phyloP scores from a whole-genome alignment of 2,888 invertebrate genomes.

The Drosophila phalerata region DNA sequence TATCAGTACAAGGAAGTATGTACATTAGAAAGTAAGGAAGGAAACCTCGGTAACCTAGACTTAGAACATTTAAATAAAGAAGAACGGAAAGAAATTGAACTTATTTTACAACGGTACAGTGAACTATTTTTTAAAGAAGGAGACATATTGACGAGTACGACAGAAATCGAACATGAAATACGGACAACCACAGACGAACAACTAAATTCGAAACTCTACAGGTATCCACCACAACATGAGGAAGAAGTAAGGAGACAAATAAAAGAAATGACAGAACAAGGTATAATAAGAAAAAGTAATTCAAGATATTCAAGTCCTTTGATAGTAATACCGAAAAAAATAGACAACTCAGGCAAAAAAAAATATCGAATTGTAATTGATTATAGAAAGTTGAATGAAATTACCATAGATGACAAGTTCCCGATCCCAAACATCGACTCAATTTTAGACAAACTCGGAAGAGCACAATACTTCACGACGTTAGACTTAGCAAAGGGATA shows the following conservation, averaged over 20 bases:
- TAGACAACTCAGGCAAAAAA: slow-evolving; percentile 4
- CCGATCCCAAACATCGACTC: slow-evolving; percentile 41
- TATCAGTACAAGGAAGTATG: not conserved
- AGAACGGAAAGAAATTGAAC: slow-evolving; percentile 11
- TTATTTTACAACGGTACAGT: not conserved
- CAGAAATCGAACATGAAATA: slow-evolving; percentile 4
- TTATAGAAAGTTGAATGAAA: not conserved
- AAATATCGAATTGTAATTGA: no score
- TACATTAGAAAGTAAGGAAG: not conserved
- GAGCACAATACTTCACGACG: slow-evolving; percentile 39
- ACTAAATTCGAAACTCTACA: no score
- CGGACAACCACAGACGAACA: not conserved
- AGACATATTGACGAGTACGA: slow-evolving; percentile 2
- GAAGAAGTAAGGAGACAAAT: no score
- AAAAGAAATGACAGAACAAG: no score
- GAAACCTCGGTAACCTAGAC: not conserved
- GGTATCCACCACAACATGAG: no score
- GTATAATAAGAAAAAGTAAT: no score
- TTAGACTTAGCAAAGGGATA: slow-evolving; percentile 54
- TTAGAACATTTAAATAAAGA: slow-evolving; percentile 12
- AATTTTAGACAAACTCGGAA: slow-evolving; percentile 55
- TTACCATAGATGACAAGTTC: slow-evolving; percentile 29
- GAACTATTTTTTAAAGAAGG: slow-evolving; percentile 13
- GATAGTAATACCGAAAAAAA: no score
- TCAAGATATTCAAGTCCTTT: no score